Base-by-base conservation (phyloP, 2,797 vertebrate genomes). In the Remorina albescens region DNA sequence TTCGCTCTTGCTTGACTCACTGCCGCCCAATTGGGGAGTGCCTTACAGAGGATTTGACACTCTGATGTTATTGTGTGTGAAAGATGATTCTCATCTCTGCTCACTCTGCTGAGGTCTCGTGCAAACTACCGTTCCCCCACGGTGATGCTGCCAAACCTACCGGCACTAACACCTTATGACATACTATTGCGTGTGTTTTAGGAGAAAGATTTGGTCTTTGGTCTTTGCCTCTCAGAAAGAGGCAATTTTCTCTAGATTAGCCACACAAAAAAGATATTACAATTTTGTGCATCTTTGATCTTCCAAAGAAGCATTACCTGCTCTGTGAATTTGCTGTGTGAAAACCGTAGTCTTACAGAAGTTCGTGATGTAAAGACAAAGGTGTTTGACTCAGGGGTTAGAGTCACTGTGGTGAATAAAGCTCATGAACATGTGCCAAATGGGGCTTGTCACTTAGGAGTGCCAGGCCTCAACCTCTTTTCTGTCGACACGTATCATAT, bases 11-110 rank as follows among this genome's bases (percentile, higher is more conserved):
- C 82, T 77, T 69, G 59, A 78, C 65, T 81, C 51, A 6, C 72
- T 39, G 55, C 58, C 56, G 60, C 78, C 67, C 63, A 80, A 74
- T 84, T 80, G 66, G 10, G 9, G 69, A 57, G 54, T 36, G 49
- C 75, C 81, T 86, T 88, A 78, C 53, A 56, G 75, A 74, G 81
- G 74, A 82, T 83, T 80, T 85, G 67, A 86, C 85, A 80, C 71
- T 82, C 53, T 67, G 79, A 81, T 69, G 78, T 86, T 81, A 85
- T 67, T 84, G 75, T 87, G 72, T 64, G 60, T 26, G 26, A 86
- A 84, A 82, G 68, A 85, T 61, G 74, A 78, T 78, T 74, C 76
- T 84, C 82, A 67, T 72, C 81, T 76, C 67, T 2, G 15, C 68
- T 86, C 77, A 61, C 76, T 63, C 78, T 75, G 77, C 74, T 56